A percentile compares a stretch with the other conserved stretches of the same genome.
phyloP scores from a whole-genome alignment of 2,888 invertebrate species.

The Oscheius sp. region DNA sequence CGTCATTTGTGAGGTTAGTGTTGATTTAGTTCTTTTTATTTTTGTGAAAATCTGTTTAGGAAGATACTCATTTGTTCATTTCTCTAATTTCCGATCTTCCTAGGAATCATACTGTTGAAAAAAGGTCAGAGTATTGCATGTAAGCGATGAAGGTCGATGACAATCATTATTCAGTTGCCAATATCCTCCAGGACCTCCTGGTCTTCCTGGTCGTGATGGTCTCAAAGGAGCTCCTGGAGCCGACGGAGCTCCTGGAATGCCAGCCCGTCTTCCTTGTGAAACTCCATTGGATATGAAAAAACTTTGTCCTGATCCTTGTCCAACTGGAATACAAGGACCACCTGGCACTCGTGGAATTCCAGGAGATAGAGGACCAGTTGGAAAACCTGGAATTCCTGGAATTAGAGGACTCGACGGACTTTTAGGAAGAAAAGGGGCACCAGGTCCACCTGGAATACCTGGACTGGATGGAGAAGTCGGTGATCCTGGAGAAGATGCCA shows the following conservation, averaged over 20 bases:
- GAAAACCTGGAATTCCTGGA: constrained; percentile 51
- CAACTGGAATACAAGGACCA: constrained; percentile 60
- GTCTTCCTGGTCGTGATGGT: constrained; percentile 62
- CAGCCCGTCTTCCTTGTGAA: constrained; percentile 67
- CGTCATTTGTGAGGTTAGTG: constrained; percentile 6
- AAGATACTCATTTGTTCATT: not conserved
- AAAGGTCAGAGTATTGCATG: too few relatives aligned
- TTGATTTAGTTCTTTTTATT: not conserved
- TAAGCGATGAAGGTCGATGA: too few relatives aligned
- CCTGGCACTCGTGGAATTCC: constrained; percentile 50
- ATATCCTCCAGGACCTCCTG: constrained; percentile 58
- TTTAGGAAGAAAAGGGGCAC: constrained; percentile 44
- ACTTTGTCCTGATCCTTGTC: constrained; percentile 65
- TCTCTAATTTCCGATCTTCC: constrained; percentile 5
- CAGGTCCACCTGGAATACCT: constrained; percentile 52
- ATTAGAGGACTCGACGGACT: constrained; percentile 43
- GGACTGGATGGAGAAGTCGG: constrained; percentile 65
- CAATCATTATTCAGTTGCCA: constrained; percentile 53
- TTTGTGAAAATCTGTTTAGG: not conserved
- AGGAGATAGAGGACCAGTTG: constrained; percentile 59
- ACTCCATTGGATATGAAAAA: constrained; percentile 59
- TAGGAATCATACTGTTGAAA: not conserved
- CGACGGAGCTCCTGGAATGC: constrained; percentile 56
- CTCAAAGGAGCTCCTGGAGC: constrained; percentile 52
- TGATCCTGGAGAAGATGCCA: constrained; percentile 61